Percentiles rank a stretch among this genome's conserved stretches.
Evolutionary conservation across 2,888 invertebrate species (phyloP).

Genomic region (Malacosoma neustria): DNA sequence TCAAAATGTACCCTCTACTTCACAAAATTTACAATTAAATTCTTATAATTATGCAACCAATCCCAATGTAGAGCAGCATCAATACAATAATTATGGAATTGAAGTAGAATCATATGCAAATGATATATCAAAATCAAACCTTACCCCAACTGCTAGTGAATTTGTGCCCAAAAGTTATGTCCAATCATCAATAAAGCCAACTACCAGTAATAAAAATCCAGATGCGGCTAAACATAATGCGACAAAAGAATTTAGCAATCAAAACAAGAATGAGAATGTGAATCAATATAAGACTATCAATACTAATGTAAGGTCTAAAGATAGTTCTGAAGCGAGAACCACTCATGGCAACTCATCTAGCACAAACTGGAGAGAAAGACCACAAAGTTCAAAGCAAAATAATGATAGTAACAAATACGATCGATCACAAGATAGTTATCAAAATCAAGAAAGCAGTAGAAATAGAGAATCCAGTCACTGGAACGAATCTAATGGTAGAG

Average conservation of each 20-base stretch:
- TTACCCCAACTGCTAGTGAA: constrained; percentile 74
- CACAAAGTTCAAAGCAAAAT: constrained; percentile 29
- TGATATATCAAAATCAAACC: constrained; percentile 60
- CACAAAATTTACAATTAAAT: constrained; percentile 36
- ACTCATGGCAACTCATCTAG: constrained; percentile 34
- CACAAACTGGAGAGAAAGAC: constrained; percentile 55
- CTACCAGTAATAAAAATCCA: constrained; percentile 24
- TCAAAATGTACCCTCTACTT: constrained; percentile 41
- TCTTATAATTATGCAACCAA: constrained; percentile 33
- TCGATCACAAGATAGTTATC: constrained; percentile 25
- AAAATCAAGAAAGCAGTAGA: constrained; percentile 23
- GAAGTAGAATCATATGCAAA: constrained; percentile 21
- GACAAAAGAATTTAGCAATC: constrained; percentile 11
- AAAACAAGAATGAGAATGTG: constrained; percentile 17
- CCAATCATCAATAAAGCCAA: constrained; percentile 24
- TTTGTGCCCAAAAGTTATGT: constrained; percentile 66
- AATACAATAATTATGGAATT: too few species aligned
- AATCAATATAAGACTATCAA: constrained; percentile 8
- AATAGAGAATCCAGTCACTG: constrained; percentile 22
- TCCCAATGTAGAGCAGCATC: constrained; percentile 28
- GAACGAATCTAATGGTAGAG: constrained; percentile 18
- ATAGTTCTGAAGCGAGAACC: constrained; percentile 18
- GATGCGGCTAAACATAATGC: constrained; percentile 18
- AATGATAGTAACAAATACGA: constrained; percentile 17
- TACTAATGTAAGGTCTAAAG: constrained; percentile 11